Conservation (phyloP, 2,797 vertebrate species). For the Argyrosomus regius region DNA sequence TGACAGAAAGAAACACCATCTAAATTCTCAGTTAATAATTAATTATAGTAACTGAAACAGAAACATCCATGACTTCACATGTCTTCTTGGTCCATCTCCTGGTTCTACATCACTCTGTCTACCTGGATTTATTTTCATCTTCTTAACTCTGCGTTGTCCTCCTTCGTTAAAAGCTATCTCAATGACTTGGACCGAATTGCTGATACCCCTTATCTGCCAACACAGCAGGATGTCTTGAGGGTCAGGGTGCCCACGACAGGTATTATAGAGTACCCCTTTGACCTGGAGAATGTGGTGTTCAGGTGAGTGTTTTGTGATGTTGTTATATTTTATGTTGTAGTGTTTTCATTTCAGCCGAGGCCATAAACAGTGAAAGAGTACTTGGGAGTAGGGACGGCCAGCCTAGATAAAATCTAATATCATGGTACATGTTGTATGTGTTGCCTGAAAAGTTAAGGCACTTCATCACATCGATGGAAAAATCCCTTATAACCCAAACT, state of each 20-base stretch:
- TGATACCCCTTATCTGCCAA: constrained; percentile 83
- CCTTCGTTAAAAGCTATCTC: constrained; percentile 84
- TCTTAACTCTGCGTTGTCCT: constrained; percentile 18
- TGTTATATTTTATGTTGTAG: background rate
- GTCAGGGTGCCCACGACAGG: constrained; percentile 89
- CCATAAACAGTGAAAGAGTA: background rate
- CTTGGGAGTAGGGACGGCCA: background rate
- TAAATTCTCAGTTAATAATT: background rate
- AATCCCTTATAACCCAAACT: background rate
- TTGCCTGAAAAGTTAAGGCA: background rate
- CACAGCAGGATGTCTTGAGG: constrained; percentile 90
- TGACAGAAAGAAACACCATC: constrained; percentile 22
- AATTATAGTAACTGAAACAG: constrained; percentile 1
- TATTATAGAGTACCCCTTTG: constrained; percentile 90
- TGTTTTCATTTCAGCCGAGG: background rate
- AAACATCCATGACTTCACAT: constrained; percentile 6
- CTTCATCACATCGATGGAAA: background rate
- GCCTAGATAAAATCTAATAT: background rate
- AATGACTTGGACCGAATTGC: constrained; percentile 86
- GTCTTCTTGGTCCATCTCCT: background rate
- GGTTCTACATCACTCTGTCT: background rate
- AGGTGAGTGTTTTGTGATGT: constrained; percentile 77
- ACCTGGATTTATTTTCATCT: constrained; percentile 2
- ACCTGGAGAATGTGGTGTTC: constrained; percentile 90
- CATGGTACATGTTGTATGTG: background rate